phyloP scores from a whole-genome alignment of 2,113 vertebrate genomes.

The Galbula dea region DNA sequence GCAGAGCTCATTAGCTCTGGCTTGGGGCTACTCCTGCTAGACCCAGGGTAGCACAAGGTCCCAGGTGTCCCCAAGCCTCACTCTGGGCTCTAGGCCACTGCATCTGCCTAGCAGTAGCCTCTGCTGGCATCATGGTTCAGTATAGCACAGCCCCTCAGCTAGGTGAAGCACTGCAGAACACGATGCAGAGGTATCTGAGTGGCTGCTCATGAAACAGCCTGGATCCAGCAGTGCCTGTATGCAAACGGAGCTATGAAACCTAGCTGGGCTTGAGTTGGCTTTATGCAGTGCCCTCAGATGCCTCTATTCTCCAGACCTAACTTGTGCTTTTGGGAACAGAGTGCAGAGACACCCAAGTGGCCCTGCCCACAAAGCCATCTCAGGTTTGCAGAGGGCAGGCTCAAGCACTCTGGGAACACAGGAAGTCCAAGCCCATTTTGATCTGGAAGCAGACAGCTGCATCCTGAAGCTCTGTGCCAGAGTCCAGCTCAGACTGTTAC shows the following conservation, averaged over 20 bases:
- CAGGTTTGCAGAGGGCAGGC: background rate
- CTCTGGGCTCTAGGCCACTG: background rate
- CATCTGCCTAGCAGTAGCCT: rapidly evolving
- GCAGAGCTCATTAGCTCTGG: constrained; percentile 63
- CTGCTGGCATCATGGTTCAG: background rate
- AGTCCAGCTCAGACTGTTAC: background rate
- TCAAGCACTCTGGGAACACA: background rate
- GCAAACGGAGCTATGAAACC: background rate
- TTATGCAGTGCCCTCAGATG: background rate
- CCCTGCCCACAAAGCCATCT: background rate
- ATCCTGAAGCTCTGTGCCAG: background rate
- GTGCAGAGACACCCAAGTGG: background rate
- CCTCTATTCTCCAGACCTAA: background rate
- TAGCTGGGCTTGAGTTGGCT: background rate
- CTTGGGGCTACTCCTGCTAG: constrained; percentile 58
- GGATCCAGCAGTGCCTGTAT: rapidly evolving
- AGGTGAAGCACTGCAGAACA: background rate
- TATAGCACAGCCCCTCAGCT: background rate
- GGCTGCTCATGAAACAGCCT: background rate
- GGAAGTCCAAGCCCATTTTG: rapidly evolving
- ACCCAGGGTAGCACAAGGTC: background rate
- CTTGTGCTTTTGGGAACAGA: background rate
- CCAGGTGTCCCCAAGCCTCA: background rate
- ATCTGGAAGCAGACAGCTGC: background rate
- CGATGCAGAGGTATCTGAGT: rapidly evolving